Base-by-base conservation (phyloP, 2,888 invertebrate species). In the Amblyjoppa fuscipennis region DNA sequence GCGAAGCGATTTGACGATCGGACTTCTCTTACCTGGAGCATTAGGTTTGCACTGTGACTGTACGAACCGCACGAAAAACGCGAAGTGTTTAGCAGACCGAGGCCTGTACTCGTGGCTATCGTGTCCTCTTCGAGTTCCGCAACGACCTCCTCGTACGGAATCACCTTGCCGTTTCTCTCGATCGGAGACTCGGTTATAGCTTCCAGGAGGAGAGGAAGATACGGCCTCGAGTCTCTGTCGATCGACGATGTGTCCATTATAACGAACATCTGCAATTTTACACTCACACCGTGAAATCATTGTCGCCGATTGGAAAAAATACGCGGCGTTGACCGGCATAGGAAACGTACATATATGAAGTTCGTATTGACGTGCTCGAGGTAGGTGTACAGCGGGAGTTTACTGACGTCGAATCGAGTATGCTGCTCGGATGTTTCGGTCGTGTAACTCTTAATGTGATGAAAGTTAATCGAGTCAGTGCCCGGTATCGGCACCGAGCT, bases 291-390 rank as follows among this genome's bases (percentile, higher is more conserved):
- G 28, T 49, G 7, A 34, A 71, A 53, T 71, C 31, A 31, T 70
- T 3, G 6, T 28, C 31, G 3, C 3, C 11, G 5, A 31, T 49
- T 56, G 34, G 34, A 16, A 34, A 31, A 61, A 64, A 31, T 5
- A n/a, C 16, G 7, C 11, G 6, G 0, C 16, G 20, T 25, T 9
- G 9, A 20, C n/a, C 16, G 53, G 7, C n/a, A 25, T 9, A 25
- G 0, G 9, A 56, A 56, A 96, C 96, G 95, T 94, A 98, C 98
- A 94, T 97, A 97, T 87, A 98, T 96, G 94, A 98, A 98, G 94
- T 97, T 97, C 1, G 97, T 97, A 88, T 97, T 96, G 71, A 98
- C 94, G 92, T 97, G 96, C 94, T 98, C 97, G 73, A 98, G 95
- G 88, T 97, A 96, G 0, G 98, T 96, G 91, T 96, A 97, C 28